These are phyloP conservation scores for Napeogenes inachia DNA, from an alignment of 2,888 invertebrate genomes.

Conservation along the genomic window DNA sequence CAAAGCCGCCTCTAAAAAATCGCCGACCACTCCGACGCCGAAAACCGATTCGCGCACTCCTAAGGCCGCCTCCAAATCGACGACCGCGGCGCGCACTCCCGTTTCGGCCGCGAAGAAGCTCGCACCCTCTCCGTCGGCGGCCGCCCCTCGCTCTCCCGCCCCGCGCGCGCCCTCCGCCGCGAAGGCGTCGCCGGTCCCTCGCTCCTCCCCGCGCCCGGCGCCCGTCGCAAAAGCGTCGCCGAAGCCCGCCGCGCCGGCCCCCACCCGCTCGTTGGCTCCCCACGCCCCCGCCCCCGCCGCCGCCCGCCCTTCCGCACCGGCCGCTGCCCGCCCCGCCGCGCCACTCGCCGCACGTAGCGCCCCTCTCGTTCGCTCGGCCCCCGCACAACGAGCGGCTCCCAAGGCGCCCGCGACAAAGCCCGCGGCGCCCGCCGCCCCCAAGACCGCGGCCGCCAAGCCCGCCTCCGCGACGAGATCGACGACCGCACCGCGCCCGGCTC, in stretches of 20 bases:
- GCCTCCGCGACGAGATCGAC: slow-evolving; percentile 25
- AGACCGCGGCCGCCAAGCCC: slow-evolving; percentile 33
- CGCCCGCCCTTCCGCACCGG: slow-evolving; percentile 21
- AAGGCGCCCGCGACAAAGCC: slow-evolving; percentile 19
- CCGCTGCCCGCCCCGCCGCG: slow-evolving; percentile 32
- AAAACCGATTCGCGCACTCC: slow-evolving; percentile 35
- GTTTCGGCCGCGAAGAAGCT: slow-evolving; percentile 32
- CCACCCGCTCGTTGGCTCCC: slow-evolving; percentile 29
- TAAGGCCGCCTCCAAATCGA: slow-evolving; percentile 37
- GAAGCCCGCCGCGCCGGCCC: slow-evolving; percentile 45
- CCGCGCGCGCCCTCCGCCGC: slow-evolving; percentile 32
- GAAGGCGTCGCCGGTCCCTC: slow-evolving; percentile 39
- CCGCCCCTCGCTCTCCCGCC: slow-evolving; percentile 42
- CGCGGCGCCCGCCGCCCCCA: slow-evolving; percentile 36
- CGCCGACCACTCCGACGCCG: slow-evolving; percentile 41
- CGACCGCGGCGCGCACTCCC: slow-evolving; percentile 40
- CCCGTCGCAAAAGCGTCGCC: slow-evolving; percentile 43
- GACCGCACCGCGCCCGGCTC: slow-evolving; percentile 29
- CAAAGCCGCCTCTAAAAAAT: slow-evolving; percentile 37
- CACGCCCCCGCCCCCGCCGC: slow-evolving; percentile 22
- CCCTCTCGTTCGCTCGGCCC: slow-evolving; percentile 24
- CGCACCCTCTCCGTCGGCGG: slow-evolving; percentile 28
- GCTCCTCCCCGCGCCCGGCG: slow-evolving; percentile 35
- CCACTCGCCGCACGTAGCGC: slow-evolving; percentile 33
- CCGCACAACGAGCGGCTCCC: slow-evolving; percentile 18